Conservation (phyloP, 2,797 vertebrate genomes). For the Pteronotus mesoamericanus region DNA sequence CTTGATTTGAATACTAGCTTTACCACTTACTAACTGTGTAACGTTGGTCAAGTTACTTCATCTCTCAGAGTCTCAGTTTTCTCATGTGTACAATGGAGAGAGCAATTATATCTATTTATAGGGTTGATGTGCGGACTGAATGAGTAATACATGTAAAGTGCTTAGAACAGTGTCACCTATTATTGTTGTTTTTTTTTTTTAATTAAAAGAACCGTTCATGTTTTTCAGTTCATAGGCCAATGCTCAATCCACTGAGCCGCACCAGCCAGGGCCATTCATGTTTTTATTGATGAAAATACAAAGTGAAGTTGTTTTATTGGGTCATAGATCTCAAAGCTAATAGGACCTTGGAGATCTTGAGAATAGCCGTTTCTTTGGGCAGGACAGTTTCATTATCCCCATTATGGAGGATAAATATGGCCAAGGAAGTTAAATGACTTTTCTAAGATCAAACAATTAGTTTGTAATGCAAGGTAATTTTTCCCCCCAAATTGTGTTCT, state of each 20-base stretch:
- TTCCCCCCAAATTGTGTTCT: neutral
- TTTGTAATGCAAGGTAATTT: neutral
- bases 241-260: no score
- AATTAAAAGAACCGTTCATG: neutral
- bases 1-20: neutral
- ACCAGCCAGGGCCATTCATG: no score
- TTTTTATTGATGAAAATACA: neutral
- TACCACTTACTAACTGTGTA: neutral
- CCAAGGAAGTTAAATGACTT: neutral
- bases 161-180: neutral
- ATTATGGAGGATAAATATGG: neutral
- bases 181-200: neutral
- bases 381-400: neutral
- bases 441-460: neutral
- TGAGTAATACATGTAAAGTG: neutral
- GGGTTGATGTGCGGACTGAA: neutral
- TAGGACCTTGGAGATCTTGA: neutral
- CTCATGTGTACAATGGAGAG: neutral
- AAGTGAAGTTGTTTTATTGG: neutral
- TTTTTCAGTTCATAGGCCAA: no score
- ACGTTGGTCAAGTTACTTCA: neutral
- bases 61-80: neutral
- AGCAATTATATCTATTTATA: neutral
- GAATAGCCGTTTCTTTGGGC: neutral
- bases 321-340: neutral